Evolutionary conservation across 2,888 invertebrate genomes (phyloP), one percentile per base, ranked within the genome.

Genomic region (Conomelus anceps): DNA sequence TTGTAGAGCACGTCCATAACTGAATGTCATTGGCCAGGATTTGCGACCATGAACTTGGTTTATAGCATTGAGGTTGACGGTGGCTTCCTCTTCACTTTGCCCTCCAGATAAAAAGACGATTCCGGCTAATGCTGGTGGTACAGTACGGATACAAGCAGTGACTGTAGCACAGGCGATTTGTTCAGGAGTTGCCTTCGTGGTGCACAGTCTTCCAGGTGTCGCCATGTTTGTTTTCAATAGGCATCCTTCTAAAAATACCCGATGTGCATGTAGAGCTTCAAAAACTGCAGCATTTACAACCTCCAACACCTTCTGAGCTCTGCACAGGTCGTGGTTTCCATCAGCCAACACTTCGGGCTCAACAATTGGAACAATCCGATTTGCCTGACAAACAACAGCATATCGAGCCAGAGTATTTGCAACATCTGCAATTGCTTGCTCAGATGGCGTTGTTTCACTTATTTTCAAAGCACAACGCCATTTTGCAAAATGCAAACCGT

Each of bases 21-120:
- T 94, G 94, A 95, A 95, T 88, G 95, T 94, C 26, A 95, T 93
- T 22, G 94, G 94, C 95, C 95, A 95, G 23, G 99, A 99, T 94
- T 97, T 98, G 94, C 96, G 96, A 91, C 96, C 95, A 85, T 95
- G 94, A 91, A 95, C 96, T 90, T 96, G 95, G 95, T 99, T 99
- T 94, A 99, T 99, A 92, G 99, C 99, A 94, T 98, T 97, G 94
- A 99, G 95, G 94, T 99, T 97, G 90, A 99, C 96, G 3, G 99
- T 97, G 20, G 99, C 99, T 92, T 99, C 99, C 93, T 99, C 98
- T 93, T 99, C 99, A 89, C 98, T 98, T 94, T 99, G 99, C 91
- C 99, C 99, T 92, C 99, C 99, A 92, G 99, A 99, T 92, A 99
- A 95, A 96, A 99, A 99, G 91, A 98, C 98, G 91, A 99, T 94